Percentiles rank a stretch among this genome's conserved stretches.
phyloP scores from a whole-genome alignment of 92 coral and sea anemone genomes.

The Zoanthus gigantus region DNA sequence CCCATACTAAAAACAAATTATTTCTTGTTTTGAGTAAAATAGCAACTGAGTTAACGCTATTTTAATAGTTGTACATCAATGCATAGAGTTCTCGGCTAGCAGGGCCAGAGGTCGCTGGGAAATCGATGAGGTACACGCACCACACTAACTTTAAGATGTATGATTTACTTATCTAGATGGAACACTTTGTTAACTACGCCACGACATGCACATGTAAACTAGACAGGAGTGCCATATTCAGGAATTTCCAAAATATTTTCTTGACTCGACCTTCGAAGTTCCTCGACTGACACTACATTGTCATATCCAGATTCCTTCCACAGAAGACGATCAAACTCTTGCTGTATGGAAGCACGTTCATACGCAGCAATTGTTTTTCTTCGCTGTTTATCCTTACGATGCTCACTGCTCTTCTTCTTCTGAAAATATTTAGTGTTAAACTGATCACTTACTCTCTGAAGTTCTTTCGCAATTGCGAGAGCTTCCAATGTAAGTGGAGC shows the following conservation, averaged over 20 bases:
- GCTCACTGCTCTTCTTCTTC: slow-evolving; percentile 22
- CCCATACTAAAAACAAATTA: no score
- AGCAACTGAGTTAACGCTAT: no score
- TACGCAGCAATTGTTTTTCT: slow-evolving; percentile 28
- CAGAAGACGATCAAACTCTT: slow-evolving; percentile 10
- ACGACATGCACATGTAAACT: slow-evolving; percentile 2
- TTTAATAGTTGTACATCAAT: no score
- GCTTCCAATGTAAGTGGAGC: slow-evolving; percentile 68
- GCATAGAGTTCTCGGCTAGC: no score
- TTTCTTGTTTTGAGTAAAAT: no score
- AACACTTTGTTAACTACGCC: no score
- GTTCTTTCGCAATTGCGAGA: slow-evolving; percentile 53
- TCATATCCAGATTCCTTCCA: slow-evolving; percentile 38
- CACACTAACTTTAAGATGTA: no score
- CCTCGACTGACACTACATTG: slow-evolving; percentile 32
- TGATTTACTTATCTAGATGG: no score
- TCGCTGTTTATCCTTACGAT: slow-evolving; percentile 22
- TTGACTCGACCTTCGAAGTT: slow-evolving; percentile 34
- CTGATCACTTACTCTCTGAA: slow-evolving; percentile 64
- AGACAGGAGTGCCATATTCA: slow-evolving; percentile 43
- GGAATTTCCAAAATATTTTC: slow-evolving; percentile 44
- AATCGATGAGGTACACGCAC: no score
- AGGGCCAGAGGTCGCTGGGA: no score
- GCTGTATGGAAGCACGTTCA: slow-evolving; percentile 22
- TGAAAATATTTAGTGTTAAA: slow-evolving; percentile 45